A percentile compares a stretch with the other conserved stretches of the same genome.
Evolutionary conservation across 2,113 vertebrate genomes (phyloP).

Genomic region (Ciconia maguari): DNA sequence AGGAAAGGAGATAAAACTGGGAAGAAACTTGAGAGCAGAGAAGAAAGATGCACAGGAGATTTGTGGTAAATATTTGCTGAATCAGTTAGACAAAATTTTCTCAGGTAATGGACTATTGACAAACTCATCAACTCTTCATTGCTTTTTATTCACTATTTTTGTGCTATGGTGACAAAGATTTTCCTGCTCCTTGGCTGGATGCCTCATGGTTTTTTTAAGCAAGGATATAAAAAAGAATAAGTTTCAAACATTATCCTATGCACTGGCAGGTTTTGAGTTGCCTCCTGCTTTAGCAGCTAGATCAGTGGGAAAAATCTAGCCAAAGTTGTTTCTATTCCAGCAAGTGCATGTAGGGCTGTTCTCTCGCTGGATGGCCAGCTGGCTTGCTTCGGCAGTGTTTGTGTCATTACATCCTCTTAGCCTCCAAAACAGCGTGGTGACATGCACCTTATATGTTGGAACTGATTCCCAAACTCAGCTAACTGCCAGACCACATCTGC

Average conservation of each 20-base stretch:
- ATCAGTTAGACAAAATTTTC: background rate
- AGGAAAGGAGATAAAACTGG: background rate
- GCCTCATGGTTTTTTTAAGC: background rate
- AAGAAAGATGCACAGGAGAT: background rate
- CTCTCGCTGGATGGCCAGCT: background rate
- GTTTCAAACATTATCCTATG: background rate
- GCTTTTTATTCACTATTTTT: conserved; percentile 12
- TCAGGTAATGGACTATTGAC: background rate
- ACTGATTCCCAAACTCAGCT: background rate
- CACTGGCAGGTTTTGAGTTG: background rate
- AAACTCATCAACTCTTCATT: background rate
- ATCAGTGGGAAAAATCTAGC: background rate
- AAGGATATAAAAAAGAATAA: background rate
- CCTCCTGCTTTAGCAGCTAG: background rate
- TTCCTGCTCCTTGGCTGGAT: background rate
- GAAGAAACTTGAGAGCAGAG: background rate
- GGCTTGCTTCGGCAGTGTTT: background rate
- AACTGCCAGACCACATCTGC: background rate
- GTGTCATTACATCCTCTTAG: background rate
- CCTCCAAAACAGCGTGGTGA: background rate
- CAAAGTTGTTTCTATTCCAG: background rate
- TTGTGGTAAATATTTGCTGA: background rate
- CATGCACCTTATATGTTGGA: background rate
- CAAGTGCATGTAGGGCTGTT: background rate
- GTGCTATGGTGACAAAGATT: background rate